These are phyloP conservation scores for Eristalis tenax DNA, from an alignment of 2,888 invertebrate genomes.

Conservation along the genomic window DNA sequence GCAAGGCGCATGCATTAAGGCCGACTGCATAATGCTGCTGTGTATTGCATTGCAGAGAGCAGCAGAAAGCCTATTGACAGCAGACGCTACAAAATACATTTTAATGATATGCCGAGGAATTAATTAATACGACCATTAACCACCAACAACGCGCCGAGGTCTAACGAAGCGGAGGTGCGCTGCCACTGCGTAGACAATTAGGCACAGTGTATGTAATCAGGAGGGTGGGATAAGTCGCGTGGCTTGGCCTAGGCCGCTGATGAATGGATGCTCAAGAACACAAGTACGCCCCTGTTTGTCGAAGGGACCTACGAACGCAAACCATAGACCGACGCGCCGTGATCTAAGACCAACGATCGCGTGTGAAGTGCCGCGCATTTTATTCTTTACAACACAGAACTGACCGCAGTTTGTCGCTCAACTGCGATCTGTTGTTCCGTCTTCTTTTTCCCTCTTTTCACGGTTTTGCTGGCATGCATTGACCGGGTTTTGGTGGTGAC, in stretches of 20 bases:
- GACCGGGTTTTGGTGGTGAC: conserved; percentile 28
- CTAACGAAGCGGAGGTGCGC: not conserved
- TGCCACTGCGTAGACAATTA: conserved; percentile 35
- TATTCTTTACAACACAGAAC: conserved; percentile 43
- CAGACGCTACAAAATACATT: conserved; percentile 59
- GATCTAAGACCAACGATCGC: not conserved
- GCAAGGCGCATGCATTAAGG: conserved; percentile 39
- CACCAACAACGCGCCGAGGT: conserved; percentile 6
- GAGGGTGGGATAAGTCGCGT: conserved; percentile 8
- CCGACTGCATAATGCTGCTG: conserved; percentile 24
- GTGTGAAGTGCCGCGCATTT: conserved; percentile 35
- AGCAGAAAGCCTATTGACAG: conserved; percentile 30
- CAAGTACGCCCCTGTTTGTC: not conserved
- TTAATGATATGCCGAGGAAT: conserved; percentile 65
- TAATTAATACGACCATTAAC: conserved; percentile 59
- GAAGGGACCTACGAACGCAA: not conserved
- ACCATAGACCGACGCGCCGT: not conserved
- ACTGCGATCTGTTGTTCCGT: conserved; percentile 45
- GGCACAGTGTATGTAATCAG: conserved; percentile 21
- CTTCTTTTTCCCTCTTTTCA: not conserved
- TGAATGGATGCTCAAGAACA: not conserved
- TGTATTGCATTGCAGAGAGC: conserved; percentile 11
- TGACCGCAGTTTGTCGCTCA: conserved; percentile 44
- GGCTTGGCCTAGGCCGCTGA: not conserved
- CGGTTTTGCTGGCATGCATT: not conserved